Conservation (phyloP, 2,888 invertebrate genomes). For the Spisula solida region DNA sequence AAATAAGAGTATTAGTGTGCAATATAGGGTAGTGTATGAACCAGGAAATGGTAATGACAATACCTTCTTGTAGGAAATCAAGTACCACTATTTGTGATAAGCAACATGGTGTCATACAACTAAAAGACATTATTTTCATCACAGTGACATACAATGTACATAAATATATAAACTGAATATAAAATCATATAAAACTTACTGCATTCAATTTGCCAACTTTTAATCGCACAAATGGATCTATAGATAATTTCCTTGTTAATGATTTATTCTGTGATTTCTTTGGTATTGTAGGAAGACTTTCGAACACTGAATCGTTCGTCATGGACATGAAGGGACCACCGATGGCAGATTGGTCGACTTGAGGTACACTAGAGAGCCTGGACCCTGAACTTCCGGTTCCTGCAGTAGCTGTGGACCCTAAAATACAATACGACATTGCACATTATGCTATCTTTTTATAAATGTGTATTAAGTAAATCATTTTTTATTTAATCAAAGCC, state of each 20-base stretch:
- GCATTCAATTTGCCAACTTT: slow-evolving; percentile 79
- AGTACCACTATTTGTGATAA: too few relatives aligned
- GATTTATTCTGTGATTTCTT: slow-evolving; percentile 64
- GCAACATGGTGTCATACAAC: too few relatives aligned
- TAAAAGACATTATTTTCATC: too few relatives aligned
- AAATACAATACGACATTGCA: slow-evolving; percentile 3
- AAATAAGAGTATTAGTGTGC: too few relatives aligned
- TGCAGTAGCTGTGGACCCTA: slow-evolving; percentile 38
- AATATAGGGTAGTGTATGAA: too few relatives aligned
- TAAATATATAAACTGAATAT: too few relatives aligned
- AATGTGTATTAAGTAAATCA: too few relatives aligned
- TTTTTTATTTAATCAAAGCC: too few relatives aligned
- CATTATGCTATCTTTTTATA: not conserved
- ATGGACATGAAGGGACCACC: slow-evolving; percentile 42
- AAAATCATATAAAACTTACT: slow-evolving; percentile 42
- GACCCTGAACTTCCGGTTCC: slow-evolving; percentile 52
- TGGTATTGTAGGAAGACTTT: slow-evolving; percentile 1
- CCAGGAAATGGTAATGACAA: too few relatives aligned
- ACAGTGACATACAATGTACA: too few relatives aligned
- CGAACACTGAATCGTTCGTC: slow-evolving; percentile 60
- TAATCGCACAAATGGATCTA: slow-evolving; percentile 81
- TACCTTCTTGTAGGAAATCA: too few relatives aligned
- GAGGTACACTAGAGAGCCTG: slow-evolving; percentile 47
- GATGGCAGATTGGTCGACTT: slow-evolving; percentile 58
- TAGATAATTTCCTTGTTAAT: slow-evolving; percentile 76